Evolutionary conservation across 2,797 vertebrate species (phyloP).

Genomic region (Miichthys miiuy): DNA sequence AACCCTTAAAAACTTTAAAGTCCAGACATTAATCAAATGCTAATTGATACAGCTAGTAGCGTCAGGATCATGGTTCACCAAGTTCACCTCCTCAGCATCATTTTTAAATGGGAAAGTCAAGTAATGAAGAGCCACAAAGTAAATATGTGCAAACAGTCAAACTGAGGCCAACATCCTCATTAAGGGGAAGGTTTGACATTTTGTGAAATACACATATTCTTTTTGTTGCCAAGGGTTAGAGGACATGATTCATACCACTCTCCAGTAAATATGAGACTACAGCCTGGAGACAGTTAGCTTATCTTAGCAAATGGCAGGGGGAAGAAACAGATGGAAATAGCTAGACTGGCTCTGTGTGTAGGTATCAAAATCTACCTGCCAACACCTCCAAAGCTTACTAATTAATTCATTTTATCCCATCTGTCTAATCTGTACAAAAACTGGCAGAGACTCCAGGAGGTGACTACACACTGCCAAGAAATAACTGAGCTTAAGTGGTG

Average conservation of each 20-base stretch:
- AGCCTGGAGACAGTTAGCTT: not conserved
- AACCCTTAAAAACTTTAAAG: conserved; percentile 20
- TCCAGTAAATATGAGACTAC: not conserved
- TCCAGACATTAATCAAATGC: conserved; percentile 3
- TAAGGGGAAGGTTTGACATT: not conserved
- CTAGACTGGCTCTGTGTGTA: not conserved
- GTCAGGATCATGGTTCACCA: conserved; percentile 8
- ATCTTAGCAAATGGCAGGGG: not conserved
- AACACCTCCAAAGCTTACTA: not conserved
- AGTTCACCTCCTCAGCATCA: not conserved
- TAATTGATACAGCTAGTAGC: not conserved
- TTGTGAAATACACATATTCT: not conserved
- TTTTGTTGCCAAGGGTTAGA: not conserved
- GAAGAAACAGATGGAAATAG: not conserved
- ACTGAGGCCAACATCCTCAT: conserved; percentile 15
- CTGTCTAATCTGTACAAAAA: not conserved
- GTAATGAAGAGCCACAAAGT: not conserved
- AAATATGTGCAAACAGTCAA: conserved; percentile 15
- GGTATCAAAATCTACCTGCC: not conserved
- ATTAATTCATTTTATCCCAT: not conserved
- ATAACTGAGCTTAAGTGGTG: no score
- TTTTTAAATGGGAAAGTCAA: conserved; percentile 21
- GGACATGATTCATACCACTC: not conserved
- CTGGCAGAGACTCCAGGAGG: not conserved
- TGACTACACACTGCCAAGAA: not conserved